phyloP scores from a whole-genome alignment of 2,888 invertebrate species.

The Agonopterix heracliana region DNA sequence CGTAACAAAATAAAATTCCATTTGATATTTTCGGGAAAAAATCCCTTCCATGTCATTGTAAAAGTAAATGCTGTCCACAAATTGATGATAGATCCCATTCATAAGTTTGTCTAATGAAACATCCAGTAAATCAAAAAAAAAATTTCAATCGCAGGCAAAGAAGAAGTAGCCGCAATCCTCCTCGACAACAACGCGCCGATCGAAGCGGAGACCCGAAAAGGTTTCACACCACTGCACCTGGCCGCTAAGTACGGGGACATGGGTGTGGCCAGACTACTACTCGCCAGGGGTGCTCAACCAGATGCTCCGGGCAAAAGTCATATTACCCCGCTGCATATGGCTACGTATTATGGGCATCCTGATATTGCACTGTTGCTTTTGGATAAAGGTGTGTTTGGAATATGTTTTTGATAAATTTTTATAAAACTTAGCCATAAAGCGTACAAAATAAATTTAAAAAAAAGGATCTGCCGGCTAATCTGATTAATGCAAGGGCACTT shows the following conservation, averaged over 20 bases:
- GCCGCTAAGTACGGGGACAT: conserved; percentile 98
- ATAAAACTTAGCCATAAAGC: neutral
- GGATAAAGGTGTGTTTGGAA: conserved; percentile 86
- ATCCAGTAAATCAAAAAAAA: no score
- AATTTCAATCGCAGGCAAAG: conserved; percentile 72
- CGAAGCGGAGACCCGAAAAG: conserved; percentile 95
- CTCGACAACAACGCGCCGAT: conserved; percentile 94
- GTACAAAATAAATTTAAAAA: no score
- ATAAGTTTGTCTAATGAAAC: no score
- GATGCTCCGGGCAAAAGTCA: conserved; percentile 94
- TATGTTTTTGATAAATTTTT: no score
- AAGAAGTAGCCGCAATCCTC: conserved; percentile 92
- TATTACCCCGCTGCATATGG: conserved; percentile 96
- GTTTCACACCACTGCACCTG: conserved; percentile 97
- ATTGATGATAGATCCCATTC: no score
- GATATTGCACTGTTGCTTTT: conserved; percentile 91
- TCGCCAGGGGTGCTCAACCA: conserved; percentile 91
- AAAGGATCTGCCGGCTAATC: no score
- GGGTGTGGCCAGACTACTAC: conserved; percentile 88
- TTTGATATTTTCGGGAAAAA: no score
- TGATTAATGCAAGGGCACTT: no score
- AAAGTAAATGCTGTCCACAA: no score
- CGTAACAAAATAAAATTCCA: no score
- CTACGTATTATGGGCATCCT: conserved; percentile 97
- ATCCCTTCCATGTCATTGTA: no score